Evolutionary conservation across 2,888 invertebrate species (phyloP), one percentile per base, ranked within the genome.

Genomic region (Lithophane socia): DNA sequence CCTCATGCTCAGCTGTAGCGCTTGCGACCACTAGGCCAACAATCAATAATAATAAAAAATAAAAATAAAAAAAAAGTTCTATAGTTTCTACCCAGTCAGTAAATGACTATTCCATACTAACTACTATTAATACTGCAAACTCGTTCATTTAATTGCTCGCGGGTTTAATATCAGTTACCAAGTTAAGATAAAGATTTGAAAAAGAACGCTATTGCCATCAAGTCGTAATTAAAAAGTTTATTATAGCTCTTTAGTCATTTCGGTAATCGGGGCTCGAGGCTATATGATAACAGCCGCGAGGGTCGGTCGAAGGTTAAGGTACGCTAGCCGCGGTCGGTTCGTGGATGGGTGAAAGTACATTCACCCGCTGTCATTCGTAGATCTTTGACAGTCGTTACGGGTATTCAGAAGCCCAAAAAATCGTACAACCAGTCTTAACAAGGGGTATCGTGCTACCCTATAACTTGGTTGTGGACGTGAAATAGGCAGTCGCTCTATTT

Each of bases 101-200:
- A 52, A 18, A 52, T 18, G 2, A 52, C 8, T 52, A 18, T 52
- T 21, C 52, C 18, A 18, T 8, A 52, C 49, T 49, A 49, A 47
- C 47, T 47, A 13, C 3, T 65, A 49, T 42, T 49, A 49, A n/a
- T 9, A 24, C 8, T 47, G 29, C 29, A 47, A 49, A 49, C 42
- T n/a, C n/a, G 1, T 65, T 9, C 3, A 8, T 66, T n/a, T 71
- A 72, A 72, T 72, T 37, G 7, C 63, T 71, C 65, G 12, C 21
- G 21, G 8, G 21, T 47, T 47, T 13, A 70, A 13, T 44, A 60
- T 1, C 21, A 44, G 21, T 29, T 70, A 44, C 24, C 44, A 24
- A 61, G 18, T 44, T 8, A 18, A 18, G 60, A 69, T 13, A 24
- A 44, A 47, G 13, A 37, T 37, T 49, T 49, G 49, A n/a, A 37